These are phyloP conservation scores for Barbus barbus DNA, from an alignment of 2,113 vertebrate species.

Conservation along the genomic window DNA sequence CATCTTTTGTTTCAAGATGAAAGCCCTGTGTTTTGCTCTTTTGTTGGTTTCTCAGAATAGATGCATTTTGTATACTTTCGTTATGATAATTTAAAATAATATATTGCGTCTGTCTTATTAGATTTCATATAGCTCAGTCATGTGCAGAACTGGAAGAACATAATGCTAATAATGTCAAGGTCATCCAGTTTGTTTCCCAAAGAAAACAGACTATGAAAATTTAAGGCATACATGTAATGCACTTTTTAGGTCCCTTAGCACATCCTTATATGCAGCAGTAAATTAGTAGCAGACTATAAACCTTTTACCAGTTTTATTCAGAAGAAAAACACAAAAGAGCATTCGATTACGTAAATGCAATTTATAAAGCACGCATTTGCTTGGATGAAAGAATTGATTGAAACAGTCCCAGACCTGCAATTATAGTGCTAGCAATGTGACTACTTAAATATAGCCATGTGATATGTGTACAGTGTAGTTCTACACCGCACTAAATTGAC, in stretches of 20 bases:
- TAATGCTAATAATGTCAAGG: neutral
- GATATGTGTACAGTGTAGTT: slow-evolving; percentile 10
- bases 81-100: slow-evolving; percentile 13
- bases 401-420: slow-evolving; percentile 23
- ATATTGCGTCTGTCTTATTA: neutral
- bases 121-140: neutral
- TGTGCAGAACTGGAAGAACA: neutral
- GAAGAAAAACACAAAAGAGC: slow-evolving; percentile 31
- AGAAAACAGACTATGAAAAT: neutral
- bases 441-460: slow-evolving; percentile 15
- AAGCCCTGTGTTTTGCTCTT: slow-evolving; percentile 10
- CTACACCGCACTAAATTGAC: neutral
- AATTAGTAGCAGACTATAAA: neutral
- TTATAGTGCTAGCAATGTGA: slow-evolving; percentile 23
- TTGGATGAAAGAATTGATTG: slow-evolving; percentile 38
- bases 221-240: neutral
- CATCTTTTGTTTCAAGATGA: slow-evolving; percentile 36
- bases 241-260: neutral
- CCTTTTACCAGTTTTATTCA: slow-evolving; percentile 28
- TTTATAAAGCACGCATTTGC: slow-evolving; percentile 29
- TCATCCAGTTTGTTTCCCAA: neutral
- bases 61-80: neutral
- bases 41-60: slow-evolving; percentile 25
- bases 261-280: neutral
- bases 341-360: neutral